Conservation (phyloP, 2,797 vertebrate genomes). For the Cirrhinus molitorella region DNA sequence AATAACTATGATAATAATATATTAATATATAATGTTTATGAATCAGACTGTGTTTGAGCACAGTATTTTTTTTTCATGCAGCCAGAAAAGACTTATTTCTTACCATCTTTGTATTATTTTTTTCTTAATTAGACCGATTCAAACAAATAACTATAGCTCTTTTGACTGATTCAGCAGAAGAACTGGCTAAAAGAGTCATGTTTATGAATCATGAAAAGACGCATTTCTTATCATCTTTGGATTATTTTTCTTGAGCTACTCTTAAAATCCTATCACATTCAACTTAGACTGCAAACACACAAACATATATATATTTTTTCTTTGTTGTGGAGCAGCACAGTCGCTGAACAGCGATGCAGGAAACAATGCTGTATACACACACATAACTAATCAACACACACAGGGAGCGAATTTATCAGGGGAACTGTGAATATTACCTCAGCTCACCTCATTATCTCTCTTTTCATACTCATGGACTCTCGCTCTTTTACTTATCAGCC, state of each 20-base stretch:
- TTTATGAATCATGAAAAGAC: background rate
- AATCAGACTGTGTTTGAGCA: too few species aligned
- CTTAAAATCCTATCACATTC: background rate
- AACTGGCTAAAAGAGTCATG: background rate
- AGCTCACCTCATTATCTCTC: slow-evolving; percentile 27
- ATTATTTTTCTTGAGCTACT: background rate
- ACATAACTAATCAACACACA: slow-evolving; percentile 12
- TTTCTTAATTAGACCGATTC: background rate
- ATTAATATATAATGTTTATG: too few species aligned
- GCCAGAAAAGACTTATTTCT: too few species aligned
- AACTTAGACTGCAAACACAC: background rate
- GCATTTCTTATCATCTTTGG: background rate
- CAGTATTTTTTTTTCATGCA: too few species aligned
- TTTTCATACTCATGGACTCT: background rate
- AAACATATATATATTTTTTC: background rate
- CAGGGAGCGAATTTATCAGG: background rate
- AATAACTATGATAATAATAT: too few species aligned
- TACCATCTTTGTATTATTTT: too few species aligned
- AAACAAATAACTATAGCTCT: background rate
- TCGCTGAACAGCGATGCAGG: background rate
- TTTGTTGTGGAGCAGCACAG: background rate
- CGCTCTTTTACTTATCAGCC: background rate
- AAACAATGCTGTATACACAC: background rate
- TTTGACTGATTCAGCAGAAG: background rate
- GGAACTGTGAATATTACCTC: slow-evolving; percentile 10